Evolutionary conservation across 2,797 vertebrate species (phyloP).

Genomic region (Melanotaenia maccullochi): DNA sequence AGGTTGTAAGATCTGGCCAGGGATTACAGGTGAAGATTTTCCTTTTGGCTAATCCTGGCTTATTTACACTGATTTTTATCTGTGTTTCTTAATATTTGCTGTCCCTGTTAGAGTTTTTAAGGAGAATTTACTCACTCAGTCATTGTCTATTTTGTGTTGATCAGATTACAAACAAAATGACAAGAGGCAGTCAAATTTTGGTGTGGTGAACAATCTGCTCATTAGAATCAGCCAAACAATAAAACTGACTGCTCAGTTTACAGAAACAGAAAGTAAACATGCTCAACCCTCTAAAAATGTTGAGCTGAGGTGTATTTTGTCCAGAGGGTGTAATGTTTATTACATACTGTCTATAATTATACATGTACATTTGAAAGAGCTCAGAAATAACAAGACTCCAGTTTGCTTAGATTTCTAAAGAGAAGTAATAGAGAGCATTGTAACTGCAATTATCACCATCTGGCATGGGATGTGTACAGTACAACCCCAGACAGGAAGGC

Average conservation of each 20-base stretch:
- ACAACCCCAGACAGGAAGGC: not conserved
- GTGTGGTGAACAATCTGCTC: not conserved
- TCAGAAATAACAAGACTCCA: not conserved
- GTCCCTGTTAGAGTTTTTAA: no score
- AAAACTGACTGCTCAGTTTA: not conserved
- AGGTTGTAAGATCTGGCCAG: no score
- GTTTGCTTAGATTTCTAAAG: not conserved
- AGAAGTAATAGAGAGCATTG: not conserved
- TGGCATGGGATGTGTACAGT: conserved; percentile 2
- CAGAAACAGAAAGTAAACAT: not conserved
- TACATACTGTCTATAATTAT: not conserved
- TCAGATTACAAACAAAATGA: not conserved
- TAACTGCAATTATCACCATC: not conserved
- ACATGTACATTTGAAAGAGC: not conserved
- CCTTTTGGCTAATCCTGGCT: no score
- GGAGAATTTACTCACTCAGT: not conserved
- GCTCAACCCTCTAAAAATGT: not conserved
- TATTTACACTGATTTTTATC: no score
- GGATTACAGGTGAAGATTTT: no score
- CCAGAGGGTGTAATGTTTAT: not conserved
- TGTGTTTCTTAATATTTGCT: no score
- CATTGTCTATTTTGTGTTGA: not conserved
- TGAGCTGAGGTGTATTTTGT: not conserved
- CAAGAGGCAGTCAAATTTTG: not conserved
- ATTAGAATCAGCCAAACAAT: not conserved